phyloP scores from a whole-genome alignment of 2,113 vertebrate species.

The Cynocephalus volans region DNA sequence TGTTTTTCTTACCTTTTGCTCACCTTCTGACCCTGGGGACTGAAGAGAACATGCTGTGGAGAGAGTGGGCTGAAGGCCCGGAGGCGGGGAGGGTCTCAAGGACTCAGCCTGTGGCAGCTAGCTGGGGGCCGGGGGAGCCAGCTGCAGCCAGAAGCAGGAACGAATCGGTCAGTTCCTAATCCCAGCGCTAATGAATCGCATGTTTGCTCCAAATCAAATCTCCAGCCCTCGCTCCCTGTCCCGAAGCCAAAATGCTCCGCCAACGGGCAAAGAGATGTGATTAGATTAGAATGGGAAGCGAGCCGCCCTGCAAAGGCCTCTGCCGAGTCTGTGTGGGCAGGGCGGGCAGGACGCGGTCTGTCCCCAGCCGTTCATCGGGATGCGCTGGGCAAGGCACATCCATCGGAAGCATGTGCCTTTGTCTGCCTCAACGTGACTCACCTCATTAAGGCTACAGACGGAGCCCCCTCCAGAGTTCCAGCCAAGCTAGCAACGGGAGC shows the following conservation, averaged over 20 bases:
- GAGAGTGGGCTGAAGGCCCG: accelerated
- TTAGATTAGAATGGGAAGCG: slow-evolving; percentile 80
- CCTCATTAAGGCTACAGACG: not conserved
- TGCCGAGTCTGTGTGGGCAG: not conserved
- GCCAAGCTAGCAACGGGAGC: not conserved
- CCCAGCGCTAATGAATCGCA: slow-evolving; percentile 77
- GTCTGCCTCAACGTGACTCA: accelerated
- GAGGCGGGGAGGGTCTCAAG: not conserved
- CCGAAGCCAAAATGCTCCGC: slow-evolving; percentile 73
- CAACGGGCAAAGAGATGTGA: slow-evolving; percentile 75
- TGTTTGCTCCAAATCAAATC: slow-evolving; percentile 80
- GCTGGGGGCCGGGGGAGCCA: accelerated
- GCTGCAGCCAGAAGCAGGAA: not conserved
- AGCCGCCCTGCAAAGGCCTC: slow-evolving; percentile 54
- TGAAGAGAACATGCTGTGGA: accelerated
- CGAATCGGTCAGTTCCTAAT: slow-evolving; percentile 60
- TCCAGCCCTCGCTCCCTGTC: slow-evolving; percentile 79
- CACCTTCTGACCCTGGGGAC: not conserved
- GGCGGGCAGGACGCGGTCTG: not conserved
- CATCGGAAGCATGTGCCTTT: accelerated
- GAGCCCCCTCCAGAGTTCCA: not conserved
- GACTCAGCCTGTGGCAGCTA: not conserved
- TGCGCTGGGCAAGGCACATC: accelerated
- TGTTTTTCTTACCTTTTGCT: accelerated
- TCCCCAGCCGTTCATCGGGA: accelerated